Base-by-base conservation (phyloP, 2,888 invertebrate genomes). In the Chromoteleia sp. region DNA sequence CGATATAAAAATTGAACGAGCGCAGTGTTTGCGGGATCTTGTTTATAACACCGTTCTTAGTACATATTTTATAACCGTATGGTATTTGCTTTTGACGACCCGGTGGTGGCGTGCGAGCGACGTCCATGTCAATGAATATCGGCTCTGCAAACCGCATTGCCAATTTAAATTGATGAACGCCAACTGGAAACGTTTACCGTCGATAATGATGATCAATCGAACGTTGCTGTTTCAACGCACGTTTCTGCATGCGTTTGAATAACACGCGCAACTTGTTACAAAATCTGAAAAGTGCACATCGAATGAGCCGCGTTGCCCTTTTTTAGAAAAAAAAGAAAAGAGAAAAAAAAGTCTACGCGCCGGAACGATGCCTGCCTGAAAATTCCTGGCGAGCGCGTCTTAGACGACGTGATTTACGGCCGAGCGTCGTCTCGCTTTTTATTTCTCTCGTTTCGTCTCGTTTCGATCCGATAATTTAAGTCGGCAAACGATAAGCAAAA, bases 121-220 rank as follows among this genome's bases (percentile, higher is more conserved):
- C 63, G 39, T 74, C 48, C 67, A 52, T 45, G 59, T 65, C 65
- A 61, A 68, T 52, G 63, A 79, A 79, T 58, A 67, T 48, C 58
- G 52, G 6, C 54, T 41, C 61, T 43, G 59, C 50, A 29, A 70
- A 68, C 41, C 75, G 43, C 75, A 54, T 45, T 58, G 79, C 73
- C 76, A 79, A 79, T 82, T 80, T 76, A 82, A 80, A 82, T 76
- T 73, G 79, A 82, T 68, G 65, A 81, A 81, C 77, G 65, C 54
- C 71, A 61, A 70, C 70, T 63, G 70, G 48, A 65, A 70, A 70
- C 70, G 43, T 82, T 81, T 73, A 63, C 56, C 70, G 33, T 61
- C 63, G 77, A 79, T 81, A 84, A 81, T 83, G 83, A 84, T 67
- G 83, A 73, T 73, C 76, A 65, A 84, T 84, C 82, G 85, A 84